Conservation (phyloP, 2,113 vertebrate genomes). For the Periophthalmus modestus region DNA sequence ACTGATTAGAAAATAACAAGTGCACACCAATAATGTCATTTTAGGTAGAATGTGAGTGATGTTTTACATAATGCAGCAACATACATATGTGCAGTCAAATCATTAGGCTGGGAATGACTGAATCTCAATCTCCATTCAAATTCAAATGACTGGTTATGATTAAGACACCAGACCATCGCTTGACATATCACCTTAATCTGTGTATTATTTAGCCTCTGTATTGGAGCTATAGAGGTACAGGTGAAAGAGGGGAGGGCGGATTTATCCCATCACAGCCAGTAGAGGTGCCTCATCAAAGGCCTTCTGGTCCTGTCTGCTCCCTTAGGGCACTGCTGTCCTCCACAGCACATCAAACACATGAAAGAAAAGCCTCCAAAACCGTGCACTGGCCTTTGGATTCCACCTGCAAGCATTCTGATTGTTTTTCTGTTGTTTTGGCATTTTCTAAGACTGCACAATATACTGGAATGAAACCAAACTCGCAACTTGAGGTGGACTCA, state of each 20-base stretch:
- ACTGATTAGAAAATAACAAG: too few relatives aligned
- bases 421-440: constrained; percentile 28
- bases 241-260: constrained; percentile 46
- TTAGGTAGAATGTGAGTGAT: too few relatives aligned
- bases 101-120: too few relatives aligned
- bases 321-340: constrained; percentile 50
- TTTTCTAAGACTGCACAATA: background rate
- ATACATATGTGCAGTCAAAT: too few relatives aligned
- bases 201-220: constrained; percentile 21
- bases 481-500: too few relatives aligned
- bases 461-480: too few relatives aligned
- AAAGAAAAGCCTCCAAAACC: constrained; percentile 45
- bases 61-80: too few relatives aligned
- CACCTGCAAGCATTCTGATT: constrained; percentile 9
- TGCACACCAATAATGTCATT: too few relatives aligned
- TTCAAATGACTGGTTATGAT: too few relatives aligned
- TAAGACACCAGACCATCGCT: background rate
- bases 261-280: constrained; percentile 54
- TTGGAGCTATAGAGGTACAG: constrained; percentile 23
- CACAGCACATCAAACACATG: constrained; percentile 64
- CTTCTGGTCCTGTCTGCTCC: constrained; percentile 52
- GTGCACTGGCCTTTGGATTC: constrained; percentile 34
- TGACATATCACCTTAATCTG: background rate
- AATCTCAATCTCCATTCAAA: too few relatives aligned
- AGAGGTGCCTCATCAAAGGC: constrained; percentile 66